Evolutionary conservation across 1,140 invertebrate genomes (phyloP).

Genomic region (Argopecten irradians): DNA sequence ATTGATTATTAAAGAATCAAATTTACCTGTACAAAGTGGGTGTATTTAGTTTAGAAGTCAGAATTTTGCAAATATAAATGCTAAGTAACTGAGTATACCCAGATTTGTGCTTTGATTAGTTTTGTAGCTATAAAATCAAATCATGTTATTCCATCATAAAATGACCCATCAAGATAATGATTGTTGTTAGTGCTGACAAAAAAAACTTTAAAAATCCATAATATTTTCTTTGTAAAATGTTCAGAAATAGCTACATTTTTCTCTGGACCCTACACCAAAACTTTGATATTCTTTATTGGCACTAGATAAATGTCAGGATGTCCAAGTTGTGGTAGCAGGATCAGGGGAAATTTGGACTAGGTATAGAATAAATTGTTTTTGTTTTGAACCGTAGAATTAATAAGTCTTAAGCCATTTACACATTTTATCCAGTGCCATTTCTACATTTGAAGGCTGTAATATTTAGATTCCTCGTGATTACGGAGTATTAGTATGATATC

Average conservation of each 20-base stretch:
- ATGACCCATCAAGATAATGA: neutral
- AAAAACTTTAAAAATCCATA: too few species aligned
- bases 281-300: neutral
- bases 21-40: neutral
- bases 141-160: neutral
- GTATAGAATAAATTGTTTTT: neutral
- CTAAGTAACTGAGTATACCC: too few species aligned
- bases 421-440: neutral
- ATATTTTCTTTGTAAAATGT: too few species aligned
- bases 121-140: neutral
- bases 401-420: neutral
- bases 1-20: neutral
- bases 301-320: neutral
- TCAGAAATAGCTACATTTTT: neutral
- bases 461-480: neutral
- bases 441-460: neutral
- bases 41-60: neutral
- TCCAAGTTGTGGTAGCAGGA: neutral
- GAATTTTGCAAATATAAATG: neutral
- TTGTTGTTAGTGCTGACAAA: too few species aligned
- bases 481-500: neutral
- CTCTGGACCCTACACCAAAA: too few species aligned
- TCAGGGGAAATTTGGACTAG: neutral
- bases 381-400: neutral
- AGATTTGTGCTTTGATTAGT: neutral